Evolutionary conservation across 2,113 vertebrate genomes (phyloP).

Genomic region (Malurus alboscapulatus): DNA sequence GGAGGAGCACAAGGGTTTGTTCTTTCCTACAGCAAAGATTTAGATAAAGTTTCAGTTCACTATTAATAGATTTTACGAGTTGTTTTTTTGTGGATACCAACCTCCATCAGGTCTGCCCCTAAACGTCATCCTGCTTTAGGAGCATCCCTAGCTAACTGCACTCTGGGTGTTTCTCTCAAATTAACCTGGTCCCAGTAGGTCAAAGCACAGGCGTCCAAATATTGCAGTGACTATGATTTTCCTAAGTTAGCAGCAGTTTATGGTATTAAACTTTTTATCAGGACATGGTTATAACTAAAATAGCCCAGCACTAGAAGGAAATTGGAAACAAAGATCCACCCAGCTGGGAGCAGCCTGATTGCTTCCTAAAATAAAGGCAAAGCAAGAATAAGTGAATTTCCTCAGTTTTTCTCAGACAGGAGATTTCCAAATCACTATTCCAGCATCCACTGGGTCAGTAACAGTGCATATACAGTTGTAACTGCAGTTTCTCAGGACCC

Average conservation of each 20-base stretch:
- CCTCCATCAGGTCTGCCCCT: not conserved
- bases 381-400: slow-evolving; percentile 23
- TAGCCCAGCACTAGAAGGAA: not conserved
- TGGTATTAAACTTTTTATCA: slow-evolving; percentile 4
- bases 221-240: not conserved
- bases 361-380: slow-evolving; percentile 57
- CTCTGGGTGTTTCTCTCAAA: not conserved
- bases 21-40: not conserved
- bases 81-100: not conserved
- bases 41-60: not conserved
- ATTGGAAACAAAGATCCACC: slow-evolving; percentile 31
- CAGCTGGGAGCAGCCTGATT: slow-evolving; percentile 28
- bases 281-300: not conserved
- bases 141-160: not conserved
- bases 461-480: not conserved
- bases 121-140: not conserved
- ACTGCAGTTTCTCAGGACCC: slow-evolving; percentile 9
- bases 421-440: slow-evolving; percentile 38
- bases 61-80: not conserved
- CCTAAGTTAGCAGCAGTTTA: not conserved
- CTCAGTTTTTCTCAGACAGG: slow-evolving; percentile 18
- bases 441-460: not conserved
- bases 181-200: not conserved
- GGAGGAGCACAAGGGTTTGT: not conserved
- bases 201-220: not conserved